Conservation (phyloP, 2,797 vertebrate species). For the Lycodopsis pacificus region DNA sequence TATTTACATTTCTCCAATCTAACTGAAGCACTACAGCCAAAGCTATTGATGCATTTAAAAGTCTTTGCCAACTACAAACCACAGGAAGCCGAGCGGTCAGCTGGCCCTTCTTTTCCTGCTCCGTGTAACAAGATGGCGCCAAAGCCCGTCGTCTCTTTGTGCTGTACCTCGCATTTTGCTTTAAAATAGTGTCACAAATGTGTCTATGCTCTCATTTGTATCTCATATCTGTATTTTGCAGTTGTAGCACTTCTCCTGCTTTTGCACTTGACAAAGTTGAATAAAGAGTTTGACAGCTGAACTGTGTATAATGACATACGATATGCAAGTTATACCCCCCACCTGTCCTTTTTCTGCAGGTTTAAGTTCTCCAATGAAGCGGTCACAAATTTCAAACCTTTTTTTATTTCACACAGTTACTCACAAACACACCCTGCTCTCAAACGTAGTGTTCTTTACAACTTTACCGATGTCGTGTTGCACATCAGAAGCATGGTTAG, state of each 20-base stretch:
- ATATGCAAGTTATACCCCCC: not conserved
- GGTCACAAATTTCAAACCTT: not conserved
- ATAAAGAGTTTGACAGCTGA: slow-evolving; percentile 86
- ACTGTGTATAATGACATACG: slow-evolving; percentile 48
- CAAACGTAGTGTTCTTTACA: slow-evolving; percentile 44
- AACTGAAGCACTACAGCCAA: slow-evolving; percentile 58
- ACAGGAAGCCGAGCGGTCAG: slow-evolving; percentile 19
- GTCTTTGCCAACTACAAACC: slow-evolving; percentile 17
- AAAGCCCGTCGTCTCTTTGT: slow-evolving; percentile 57
- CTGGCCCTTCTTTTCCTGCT: slow-evolving; percentile 13
- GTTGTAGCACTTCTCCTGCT: slow-evolving; percentile 83
- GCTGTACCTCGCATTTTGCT: slow-evolving; percentile 39
- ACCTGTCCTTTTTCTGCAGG: not conserved
- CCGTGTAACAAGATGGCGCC: slow-evolving; percentile 36
- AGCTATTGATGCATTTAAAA: slow-evolving; percentile 42
- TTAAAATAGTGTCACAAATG: slow-evolving; percentile 29
- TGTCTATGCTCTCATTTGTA: slow-evolving; percentile 42
- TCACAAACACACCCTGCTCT: slow-evolving; percentile 45
- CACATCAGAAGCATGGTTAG: slow-evolving; percentile 34
- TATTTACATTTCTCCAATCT: slow-evolving; percentile 42
- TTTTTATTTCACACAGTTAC: slow-evolving; percentile 64
- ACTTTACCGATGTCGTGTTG: slow-evolving; percentile 20
- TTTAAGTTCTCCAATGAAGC: not conserved
- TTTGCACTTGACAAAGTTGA: slow-evolving; percentile 90
- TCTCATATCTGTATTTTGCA: slow-evolving; percentile 68